Percentiles rank a stretch among this genome's conserved stretches.
These are phyloP conservation scores for Amiota communis DNA, from an alignment of 2,888 invertebrate species.

Conservation along the genomic window DNA sequence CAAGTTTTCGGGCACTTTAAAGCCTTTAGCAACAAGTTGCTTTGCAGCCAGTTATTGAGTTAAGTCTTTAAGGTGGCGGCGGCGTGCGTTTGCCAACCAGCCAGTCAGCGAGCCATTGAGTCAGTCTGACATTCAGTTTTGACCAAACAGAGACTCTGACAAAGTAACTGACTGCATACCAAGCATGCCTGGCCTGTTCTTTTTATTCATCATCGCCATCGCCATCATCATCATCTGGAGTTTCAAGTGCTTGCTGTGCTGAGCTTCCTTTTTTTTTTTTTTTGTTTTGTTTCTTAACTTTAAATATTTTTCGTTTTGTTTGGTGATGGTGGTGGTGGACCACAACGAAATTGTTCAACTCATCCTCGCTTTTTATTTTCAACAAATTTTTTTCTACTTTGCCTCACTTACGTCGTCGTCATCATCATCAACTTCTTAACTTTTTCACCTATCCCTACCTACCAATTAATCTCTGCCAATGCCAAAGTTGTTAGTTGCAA, in stretches of 20 bases:
- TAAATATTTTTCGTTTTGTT: conserved; percentile 17
- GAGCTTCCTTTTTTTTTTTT: neutral
- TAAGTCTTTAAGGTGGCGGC: conserved; percentile 40
- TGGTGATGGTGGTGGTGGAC: conserved; percentile 30
- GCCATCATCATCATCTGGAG: neutral
- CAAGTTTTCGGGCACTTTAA: conserved; percentile 41
- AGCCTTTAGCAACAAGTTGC: conserved; percentile 27
- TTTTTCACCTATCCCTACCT: conserved; percentile 67
- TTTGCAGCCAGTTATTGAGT: conserved; percentile 28
- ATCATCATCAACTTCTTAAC: conserved; percentile 34
- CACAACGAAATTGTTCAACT: conserved; percentile 64
- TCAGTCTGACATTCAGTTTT: neutral
- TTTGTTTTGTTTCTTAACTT: conserved; percentile 3
- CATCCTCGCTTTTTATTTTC: conserved; percentile 51
- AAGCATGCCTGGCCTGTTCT: neutral
- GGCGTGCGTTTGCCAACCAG: conserved; percentile 42
- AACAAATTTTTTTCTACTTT: conserved; percentile 45
- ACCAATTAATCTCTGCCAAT: conserved; percentile 72
- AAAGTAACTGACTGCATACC: conserved; percentile 16
- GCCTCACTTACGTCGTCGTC: conserved; percentile 23
- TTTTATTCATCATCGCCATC: neutral
- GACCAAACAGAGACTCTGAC: neutral
- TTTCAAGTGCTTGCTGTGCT: conserved; percentile 16
- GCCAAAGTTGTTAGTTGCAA: conserved; percentile 69
- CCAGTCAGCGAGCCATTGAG: neutral